Percentiles rank a stretch among this genome's conserved stretches.
phyloP scores from a whole-genome alignment of 2,888 invertebrate genomes.

The Xanthorhoe designata region DNA sequence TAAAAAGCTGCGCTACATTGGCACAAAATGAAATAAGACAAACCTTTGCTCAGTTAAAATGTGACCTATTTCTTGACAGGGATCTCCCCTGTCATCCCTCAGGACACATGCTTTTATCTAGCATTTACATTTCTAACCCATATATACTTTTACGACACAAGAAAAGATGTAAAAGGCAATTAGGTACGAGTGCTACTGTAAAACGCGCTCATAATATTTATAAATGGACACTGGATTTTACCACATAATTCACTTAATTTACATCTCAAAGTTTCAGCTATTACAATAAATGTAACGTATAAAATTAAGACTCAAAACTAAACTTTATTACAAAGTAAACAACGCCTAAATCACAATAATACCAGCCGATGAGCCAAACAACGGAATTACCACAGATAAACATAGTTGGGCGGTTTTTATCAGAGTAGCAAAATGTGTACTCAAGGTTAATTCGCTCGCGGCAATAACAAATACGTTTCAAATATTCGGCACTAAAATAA shows the following conservation, averaged over 20 bases:
- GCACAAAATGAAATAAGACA: background rate
- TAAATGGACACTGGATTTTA: too few relatives aligned
- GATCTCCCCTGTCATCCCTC: slow-evolving; percentile 25
- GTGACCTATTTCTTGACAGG: slow-evolving; percentile 19
- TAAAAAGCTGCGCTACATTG: too few relatives aligned
- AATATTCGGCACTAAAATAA: background rate
- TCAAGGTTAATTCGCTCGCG: background rate
- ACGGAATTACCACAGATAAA: background rate
- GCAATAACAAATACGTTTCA: too few relatives aligned
- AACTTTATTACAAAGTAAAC: too few relatives aligned
- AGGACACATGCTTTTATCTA: slow-evolving; percentile 22
- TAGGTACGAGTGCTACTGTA: background rate
- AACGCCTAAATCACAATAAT: too few relatives aligned
- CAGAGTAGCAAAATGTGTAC: background rate
- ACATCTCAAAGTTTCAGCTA: too few relatives aligned
- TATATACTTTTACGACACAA: slow-evolving; percentile 11
- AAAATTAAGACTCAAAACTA: too few relatives aligned
- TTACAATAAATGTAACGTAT: too few relatives aligned
- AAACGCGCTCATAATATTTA: background rate
- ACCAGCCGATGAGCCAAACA: too few relatives aligned
- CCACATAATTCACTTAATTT: too few relatives aligned
- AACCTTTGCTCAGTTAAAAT: background rate
- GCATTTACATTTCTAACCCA: slow-evolving; percentile 25
- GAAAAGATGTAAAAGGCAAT: background rate
- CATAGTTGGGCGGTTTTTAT: background rate